These are phyloP conservation scores for Zoanthus solanderi DNA, from an alignment of 92 coral and sea anemone genomes.

Conservation along the genomic window DNA sequence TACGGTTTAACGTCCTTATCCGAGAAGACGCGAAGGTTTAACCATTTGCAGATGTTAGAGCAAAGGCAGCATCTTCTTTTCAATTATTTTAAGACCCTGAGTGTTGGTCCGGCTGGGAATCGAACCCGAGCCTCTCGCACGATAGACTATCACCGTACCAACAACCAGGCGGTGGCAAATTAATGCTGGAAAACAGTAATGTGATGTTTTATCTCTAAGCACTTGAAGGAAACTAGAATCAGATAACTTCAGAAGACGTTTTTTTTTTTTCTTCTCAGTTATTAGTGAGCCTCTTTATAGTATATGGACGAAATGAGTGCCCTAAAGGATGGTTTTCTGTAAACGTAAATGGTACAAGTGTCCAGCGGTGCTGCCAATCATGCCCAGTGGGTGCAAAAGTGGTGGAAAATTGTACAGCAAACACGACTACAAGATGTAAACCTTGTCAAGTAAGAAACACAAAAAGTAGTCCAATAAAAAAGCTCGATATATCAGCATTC, in stretches of 20 bases:
- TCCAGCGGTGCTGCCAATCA: background rate
- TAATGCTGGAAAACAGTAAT: background rate
- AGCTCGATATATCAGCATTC: no score
- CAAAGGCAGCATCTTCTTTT: no score
- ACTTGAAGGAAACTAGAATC: background rate
- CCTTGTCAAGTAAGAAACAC: conserved; percentile 16
- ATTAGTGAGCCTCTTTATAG: background rate
- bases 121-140: no score
- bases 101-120: no score
- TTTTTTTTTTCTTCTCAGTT: background rate
- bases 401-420: background rate
- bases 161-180: background rate
- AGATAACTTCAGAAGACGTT: background rate
- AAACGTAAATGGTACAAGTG: background rate
- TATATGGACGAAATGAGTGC: background rate
- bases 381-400: background rate
- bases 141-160: background rate
- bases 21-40: no score
- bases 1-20: background rate
- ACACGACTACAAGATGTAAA: background rate
- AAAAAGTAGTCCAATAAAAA: no score
- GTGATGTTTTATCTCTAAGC: no score
- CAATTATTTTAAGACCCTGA: no score
- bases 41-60: no score
- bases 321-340: conserved; percentile 7